Evolutionary conservation across 2,797 vertebrate genomes (phyloP).

Genomic region (Amphiprion clarkii): DNA sequence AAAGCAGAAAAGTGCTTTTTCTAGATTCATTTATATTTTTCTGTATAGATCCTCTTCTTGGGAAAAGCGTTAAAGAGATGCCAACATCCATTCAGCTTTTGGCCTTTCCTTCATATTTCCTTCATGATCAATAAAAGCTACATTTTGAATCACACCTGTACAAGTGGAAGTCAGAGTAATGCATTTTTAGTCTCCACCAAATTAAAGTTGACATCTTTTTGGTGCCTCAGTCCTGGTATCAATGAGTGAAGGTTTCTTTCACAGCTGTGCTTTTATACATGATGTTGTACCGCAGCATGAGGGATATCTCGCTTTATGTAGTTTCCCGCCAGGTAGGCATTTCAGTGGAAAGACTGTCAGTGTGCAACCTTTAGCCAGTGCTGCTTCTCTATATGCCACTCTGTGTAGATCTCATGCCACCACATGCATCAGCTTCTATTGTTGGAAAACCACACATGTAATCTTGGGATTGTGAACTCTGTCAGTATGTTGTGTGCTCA

Average conservation of each 20-base stretch:
- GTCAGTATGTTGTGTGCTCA: background rate
- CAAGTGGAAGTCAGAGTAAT: background rate
- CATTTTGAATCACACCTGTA: background rate
- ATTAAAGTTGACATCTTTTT: background rate
- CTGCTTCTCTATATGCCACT: background rate
- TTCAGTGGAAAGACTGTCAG: constrained; percentile 22
- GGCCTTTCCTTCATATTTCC: constrained; percentile 5
- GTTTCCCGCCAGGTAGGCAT: constrained; percentile 17
- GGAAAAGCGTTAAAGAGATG: background rate
- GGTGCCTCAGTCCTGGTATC: background rate
- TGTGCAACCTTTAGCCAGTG: constrained; percentile 24
- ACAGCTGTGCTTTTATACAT: constrained; percentile 1
- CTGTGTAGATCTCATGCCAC: constrained; percentile 2
- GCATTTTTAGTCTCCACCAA: background rate
- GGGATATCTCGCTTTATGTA: constrained; percentile 14
- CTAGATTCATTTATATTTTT: background rate
- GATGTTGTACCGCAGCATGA: constrained; percentile 15
- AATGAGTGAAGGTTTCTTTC: background rate
- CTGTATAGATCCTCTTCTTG: background rate
- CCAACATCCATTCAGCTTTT: background rate
- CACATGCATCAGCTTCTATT: constrained; percentile 18
- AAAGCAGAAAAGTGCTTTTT: background rate
- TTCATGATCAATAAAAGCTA: background rate
- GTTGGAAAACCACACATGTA: constrained; percentile 19
- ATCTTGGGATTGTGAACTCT: constrained; percentile 14